Percentiles rank a stretch among this genome's conserved stretches.
These are phyloP conservation scores for Zaprionus davidi DNA, from an alignment of 1,140 invertebrate species.

Conservation along the genomic window DNA sequence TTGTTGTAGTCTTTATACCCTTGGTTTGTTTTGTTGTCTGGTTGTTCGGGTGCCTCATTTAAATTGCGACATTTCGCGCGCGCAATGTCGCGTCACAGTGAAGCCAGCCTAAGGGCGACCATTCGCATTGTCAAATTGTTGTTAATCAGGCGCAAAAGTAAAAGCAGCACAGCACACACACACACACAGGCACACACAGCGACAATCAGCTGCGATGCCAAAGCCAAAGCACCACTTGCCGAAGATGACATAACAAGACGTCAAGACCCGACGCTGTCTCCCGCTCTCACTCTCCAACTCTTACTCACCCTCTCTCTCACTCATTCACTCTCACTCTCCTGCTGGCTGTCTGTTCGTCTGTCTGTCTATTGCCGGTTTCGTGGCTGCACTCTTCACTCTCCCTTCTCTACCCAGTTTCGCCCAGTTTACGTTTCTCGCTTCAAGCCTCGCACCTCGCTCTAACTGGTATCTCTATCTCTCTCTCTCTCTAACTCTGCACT, in stretches of 20 bases:
- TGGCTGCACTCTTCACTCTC: slow-evolving; percentile 38
- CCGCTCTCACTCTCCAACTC: background rate
- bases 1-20: slow-evolving; percentile 1
- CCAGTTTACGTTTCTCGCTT: slow-evolving; percentile 2
- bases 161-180: slow-evolving; percentile 27
- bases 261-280: slow-evolving; percentile 17
- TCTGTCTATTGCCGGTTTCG: slow-evolving; percentile 42
- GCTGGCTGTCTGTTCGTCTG: background rate
- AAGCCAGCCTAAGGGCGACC: background rate
- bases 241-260: slow-evolving; percentile 58
- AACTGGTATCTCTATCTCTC: slow-evolving; percentile 4
- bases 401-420: slow-evolving; percentile 25
- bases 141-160: slow-evolving; percentile 37
- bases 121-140: slow-evolving; percentile 10
- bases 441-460: background rate
- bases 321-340: background rate
- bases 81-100: slow-evolving; percentile 21
- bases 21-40: slow-evolving; percentile 4
- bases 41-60: slow-evolving; percentile 13
- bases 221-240: slow-evolving; percentile 21
- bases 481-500: background rate
- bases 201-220: slow-evolving; percentile 27
- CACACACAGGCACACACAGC: slow-evolving; percentile 1
- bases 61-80: slow-evolving; percentile 24
- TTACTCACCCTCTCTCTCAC: background rate